Base-by-base conservation (phyloP, 2,888 invertebrate genomes). In the Dione juno region DNA sequence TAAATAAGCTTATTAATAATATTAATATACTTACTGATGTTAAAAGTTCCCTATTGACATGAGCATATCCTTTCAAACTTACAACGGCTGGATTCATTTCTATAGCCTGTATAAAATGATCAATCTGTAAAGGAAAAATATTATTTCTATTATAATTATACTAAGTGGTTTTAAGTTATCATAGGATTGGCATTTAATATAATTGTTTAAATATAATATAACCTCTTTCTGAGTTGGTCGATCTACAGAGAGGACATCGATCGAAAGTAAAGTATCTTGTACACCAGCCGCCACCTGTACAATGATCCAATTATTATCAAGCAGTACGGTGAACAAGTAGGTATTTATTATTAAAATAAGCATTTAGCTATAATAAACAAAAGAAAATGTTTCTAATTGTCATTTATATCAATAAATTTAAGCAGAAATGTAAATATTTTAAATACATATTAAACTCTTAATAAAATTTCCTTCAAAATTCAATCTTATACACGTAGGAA, bases 61-160 rank as follows among this genome's bases (percentile, higher is more conserved):
- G 85, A 0, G 94, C 94, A 77, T 95, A 96, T 35, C 96, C 96
- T 79, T 94, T 94, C 59, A 96, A 84, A 40, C 95, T 95, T 0
- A 96, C 95, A 19, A 95, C 94, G 0, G 96, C 95, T 7, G 96
- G 95, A 82, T 95, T 95, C 94, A 95, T 94, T 83, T 95, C 94
- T 64, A 95, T 95, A 0, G 95, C 96, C 76, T 94, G 94, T 74
- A 95, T 94, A 84, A 96, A 96, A 72, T 95, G 90, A 82, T 95
- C 95, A 76, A 96, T 94, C 95, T 95, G 82, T 19, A 71, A 53
- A 8, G 59, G 59, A 67, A 14, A 16, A 21, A 28, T 8, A 40
- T 6, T 0, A 16, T 14, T 19, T 13, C 0, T 21, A 21, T 16
- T 14, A 59, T n/a, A 28, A 28, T 54, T 14, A 43, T n/a, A 58